These are phyloP conservation scores for Galbula dea DNA, from an alignment of 2,113 vertebrate genomes.

Conservation along the genomic window DNA sequence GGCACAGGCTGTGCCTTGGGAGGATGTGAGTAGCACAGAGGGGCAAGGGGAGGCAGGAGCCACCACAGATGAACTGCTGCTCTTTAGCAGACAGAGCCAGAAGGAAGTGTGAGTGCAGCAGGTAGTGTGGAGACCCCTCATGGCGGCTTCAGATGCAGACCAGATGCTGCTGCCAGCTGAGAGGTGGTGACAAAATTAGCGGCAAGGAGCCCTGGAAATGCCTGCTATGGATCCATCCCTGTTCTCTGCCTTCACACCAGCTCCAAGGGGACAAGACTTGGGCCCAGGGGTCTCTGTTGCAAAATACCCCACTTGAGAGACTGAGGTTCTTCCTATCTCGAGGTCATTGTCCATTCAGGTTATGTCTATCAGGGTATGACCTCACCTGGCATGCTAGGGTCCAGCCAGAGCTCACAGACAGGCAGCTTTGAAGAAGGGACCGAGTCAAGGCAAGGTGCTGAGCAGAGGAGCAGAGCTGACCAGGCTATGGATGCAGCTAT, in stretches of 20 bases:
- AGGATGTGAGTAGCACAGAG: no score
- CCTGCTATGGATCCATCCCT: not conserved
- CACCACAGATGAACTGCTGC: not conserved
- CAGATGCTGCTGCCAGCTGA: not conserved
- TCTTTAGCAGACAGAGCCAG: not conserved
- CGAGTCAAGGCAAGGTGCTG: not conserved
- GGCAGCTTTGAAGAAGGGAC: not conserved
- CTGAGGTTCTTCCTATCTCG: not conserved
- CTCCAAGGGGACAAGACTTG: not conserved
- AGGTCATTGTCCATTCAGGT: not conserved
- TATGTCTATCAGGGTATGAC: not conserved
- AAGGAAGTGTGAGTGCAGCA: not conserved
- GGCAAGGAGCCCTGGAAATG: not conserved
- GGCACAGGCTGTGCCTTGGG: not conserved
- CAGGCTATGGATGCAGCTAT: fast-evolving
- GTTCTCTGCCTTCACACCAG: not conserved
- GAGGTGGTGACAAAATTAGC: not conserved
- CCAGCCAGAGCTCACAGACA: not conserved
- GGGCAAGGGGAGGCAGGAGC: not conserved
- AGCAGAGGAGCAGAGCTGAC: not conserved
- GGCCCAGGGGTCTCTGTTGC: not conserved
- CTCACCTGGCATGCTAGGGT: not conserved
- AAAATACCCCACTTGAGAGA: not conserved
- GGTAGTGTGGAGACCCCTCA: not conserved
- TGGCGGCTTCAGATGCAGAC: not conserved